A percentile compares a stretch with the other conserved stretches of the same genome.
These are phyloP conservation scores for Eurytemora carolleeae DNA, from an alignment of 1,140 invertebrate genomes.

Conservation along the genomic window DNA sequence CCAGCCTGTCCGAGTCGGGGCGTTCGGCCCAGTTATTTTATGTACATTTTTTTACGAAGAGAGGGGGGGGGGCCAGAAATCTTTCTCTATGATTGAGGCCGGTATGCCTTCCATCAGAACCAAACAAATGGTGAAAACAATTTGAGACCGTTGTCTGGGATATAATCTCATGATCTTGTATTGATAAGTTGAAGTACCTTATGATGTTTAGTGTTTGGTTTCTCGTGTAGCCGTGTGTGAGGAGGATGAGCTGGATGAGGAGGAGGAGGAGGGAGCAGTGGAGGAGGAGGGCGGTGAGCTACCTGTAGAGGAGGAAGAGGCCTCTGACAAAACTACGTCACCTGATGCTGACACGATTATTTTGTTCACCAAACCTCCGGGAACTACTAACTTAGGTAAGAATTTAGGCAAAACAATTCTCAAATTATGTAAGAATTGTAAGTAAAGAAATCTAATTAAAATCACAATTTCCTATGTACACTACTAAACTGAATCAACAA, in stretches of 20 bases:
- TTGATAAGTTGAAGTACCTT: not conserved
- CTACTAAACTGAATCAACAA: too few relatives aligned
- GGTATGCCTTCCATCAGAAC: not conserved
- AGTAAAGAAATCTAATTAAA: too few relatives aligned
- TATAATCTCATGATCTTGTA: too few relatives aligned
- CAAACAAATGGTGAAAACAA: too few relatives aligned
- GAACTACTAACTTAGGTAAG: conserved; percentile 27
- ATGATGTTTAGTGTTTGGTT: not conserved
- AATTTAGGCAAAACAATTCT: too few relatives aligned
- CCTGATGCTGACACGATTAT: conserved; percentile 76
- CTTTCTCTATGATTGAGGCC: not conserved
- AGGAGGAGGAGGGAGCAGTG: not conserved
- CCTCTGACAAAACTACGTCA: conserved; percentile 39
- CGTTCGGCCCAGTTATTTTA: not conserved
- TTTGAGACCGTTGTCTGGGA: too few relatives aligned
- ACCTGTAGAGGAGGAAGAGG: conserved; percentile 36
- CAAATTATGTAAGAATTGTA: too few relatives aligned
- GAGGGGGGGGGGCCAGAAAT: not conserved
- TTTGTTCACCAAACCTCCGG: conserved; percentile 67
- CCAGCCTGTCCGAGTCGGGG: too few relatives aligned
- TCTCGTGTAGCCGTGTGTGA: not conserved
- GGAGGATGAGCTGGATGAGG: not conserved
- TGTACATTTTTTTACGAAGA: not conserved
- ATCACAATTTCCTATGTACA: too few relatives aligned
- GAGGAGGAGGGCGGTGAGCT: conserved; percentile 34